Evolutionary conservation across 2,797 vertebrate genomes (phyloP), one percentile per base, ranked within the genome.

Genomic region (Siniperca undulata): DNA sequence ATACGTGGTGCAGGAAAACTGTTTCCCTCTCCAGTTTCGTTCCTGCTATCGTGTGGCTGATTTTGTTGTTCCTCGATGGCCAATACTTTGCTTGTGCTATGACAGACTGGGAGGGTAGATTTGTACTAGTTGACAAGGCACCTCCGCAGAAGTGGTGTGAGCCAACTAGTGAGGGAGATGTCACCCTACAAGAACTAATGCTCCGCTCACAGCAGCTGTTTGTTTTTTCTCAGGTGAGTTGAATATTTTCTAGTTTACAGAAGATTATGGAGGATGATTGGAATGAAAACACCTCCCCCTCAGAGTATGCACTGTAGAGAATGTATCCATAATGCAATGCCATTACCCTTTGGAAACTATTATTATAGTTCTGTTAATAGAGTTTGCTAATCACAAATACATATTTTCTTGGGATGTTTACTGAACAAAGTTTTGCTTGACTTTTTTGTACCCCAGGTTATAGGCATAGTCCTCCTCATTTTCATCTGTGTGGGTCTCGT

Each of bases 41-140:
- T 46, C 95, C 95, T 5, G 94, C 95, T 14, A 80, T 96, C 68
- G 94, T 96, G 77, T 96, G 95, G 94, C 86, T 96, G 74, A 95
- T 96, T 69, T 82, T 96, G 92, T 86, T 96, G 84, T 96, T 96
- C 89, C 93, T 96, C 74, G 95, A 96, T 38, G 95, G 95, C 80
- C 95, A 95, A 77, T 96, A 96, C 91, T 96, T 95, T 85, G 95
- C 95, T 60, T 96, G 95, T 70, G 95, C 95, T 77, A 95, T 95
- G 95, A 95, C 94, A 87, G 92, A 94, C 92, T 96, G 94, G 94
- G 93, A 95, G 85, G 95, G 95, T 36, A 93, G 95, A 79, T 96
- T 94, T 88, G 95, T 96, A 84, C 84, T 94, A 30, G 95, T 96
- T 78, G 95, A 96, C 86, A 95, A 95, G 87, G 95, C 95, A 42